These are phyloP conservation scores for Borostomias antarcticus DNA, from an alignment of 2,797 vertebrate species.

Conservation along the genomic window DNA sequence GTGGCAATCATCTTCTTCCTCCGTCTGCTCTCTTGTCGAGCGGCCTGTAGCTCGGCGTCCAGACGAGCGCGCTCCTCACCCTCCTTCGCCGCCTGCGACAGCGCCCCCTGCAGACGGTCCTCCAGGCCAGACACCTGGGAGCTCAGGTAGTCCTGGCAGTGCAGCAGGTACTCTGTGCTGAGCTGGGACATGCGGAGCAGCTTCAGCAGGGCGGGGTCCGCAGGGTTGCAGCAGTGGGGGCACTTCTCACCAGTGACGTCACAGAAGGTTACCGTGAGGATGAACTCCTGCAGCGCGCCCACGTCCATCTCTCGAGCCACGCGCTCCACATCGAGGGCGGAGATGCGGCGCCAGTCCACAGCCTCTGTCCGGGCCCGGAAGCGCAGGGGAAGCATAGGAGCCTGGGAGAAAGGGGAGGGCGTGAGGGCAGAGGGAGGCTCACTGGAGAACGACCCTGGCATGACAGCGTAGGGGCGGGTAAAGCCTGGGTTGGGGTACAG, in stretches of 20 bases:
- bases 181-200: slow-evolving; percentile 79
- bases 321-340: slow-evolving; percentile 70
- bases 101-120: slow-evolving; percentile 55
- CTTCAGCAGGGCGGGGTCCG: slow-evolving; percentile 73
- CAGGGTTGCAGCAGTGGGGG: slow-evolving; percentile 65
- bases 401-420: slow-evolving; percentile 20
- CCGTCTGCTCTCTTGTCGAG: slow-evolving; percentile 68
- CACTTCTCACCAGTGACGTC: slow-evolving; percentile 70
- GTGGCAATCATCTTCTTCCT: slow-evolving; percentile 72
- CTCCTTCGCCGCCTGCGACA: slow-evolving; percentile 45
- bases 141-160: slow-evolving; percentile 74
- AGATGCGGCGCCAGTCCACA: slow-evolving; percentile 76
- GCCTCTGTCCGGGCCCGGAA: slow-evolving; percentile 67
- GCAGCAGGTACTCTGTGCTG: slow-evolving; percentile 78
- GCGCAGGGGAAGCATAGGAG: slow-evolving; percentile 59
- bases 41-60: slow-evolving; percentile 53
- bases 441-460: slow-evolving; percentile 46
- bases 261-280: slow-evolving; percentile 72
- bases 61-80: slow-evolving; percentile 59
- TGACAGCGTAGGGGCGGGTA: slow-evolving; percentile 16
- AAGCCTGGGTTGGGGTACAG: slow-evolving; percentile 35
- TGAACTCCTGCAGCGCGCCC: slow-evolving; percentile 71
- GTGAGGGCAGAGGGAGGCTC: slow-evolving; percentile 14
- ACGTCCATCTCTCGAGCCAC: slow-evolving; percentile 76
- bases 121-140: slow-evolving; percentile 59